phyloP scores from a whole-genome alignment of 2,888 invertebrate species.

The Linyphia triangularis region DNA sequence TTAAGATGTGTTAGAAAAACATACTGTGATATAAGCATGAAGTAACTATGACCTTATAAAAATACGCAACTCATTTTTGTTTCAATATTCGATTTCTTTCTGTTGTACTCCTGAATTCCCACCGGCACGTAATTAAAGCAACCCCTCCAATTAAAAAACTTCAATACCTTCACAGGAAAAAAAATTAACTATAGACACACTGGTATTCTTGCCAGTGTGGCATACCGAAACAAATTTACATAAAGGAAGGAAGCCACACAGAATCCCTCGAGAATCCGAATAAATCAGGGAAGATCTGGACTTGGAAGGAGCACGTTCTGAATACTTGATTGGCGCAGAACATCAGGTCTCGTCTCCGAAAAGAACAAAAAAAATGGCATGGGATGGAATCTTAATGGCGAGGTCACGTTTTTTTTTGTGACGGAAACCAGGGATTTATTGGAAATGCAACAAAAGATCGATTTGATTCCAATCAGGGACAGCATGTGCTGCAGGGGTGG shows the following conservation, averaged over 20 bases:
- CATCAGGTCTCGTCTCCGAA: neutral
- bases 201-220: neutral
- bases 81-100: too few species aligned
- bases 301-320: slow-evolving; percentile 27
- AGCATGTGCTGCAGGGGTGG: slow-evolving; percentile 7
- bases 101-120: too few species aligned
- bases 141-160: too few species aligned
- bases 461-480: slow-evolving; percentile 56
- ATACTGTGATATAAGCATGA: too few species aligned
- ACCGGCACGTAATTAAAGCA: too few species aligned
- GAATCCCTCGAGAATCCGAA: slow-evolving; percentile 18
- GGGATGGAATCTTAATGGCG: slow-evolving; percentile 55
- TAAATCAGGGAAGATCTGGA: slow-evolving; percentile 34
- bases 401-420: slow-evolving; percentile 65
- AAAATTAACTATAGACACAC: neutral
- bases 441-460: slow-evolving; percentile 43
- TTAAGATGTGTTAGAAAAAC: too few species aligned
- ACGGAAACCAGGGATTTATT: slow-evolving; percentile 43
- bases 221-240: slow-evolving; percentile 14
- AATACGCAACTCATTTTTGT: too few species aligned
- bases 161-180: too few species aligned
- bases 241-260: neutral
- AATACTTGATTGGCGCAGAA: slow-evolving; percentile 37
- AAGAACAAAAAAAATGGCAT: neutral
- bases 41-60: too few species aligned